phyloP scores from a whole-genome alignment of 2,797 vertebrate genomes.

The Alcedo quadribrachys region DNA sequence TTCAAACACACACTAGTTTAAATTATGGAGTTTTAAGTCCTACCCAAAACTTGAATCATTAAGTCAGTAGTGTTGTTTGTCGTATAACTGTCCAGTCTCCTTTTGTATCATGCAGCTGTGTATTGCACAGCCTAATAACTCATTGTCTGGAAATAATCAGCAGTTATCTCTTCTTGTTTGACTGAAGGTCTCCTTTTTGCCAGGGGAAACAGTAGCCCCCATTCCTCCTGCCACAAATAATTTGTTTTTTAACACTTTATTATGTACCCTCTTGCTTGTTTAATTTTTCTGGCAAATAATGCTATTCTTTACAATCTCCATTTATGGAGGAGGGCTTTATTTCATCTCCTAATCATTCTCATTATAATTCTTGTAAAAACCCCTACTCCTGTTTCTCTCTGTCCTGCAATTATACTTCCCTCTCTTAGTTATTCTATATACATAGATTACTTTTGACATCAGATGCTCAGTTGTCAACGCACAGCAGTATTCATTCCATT shows the following conservation, averaged over 20 bases:
- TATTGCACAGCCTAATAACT: slow-evolving; percentile 45
- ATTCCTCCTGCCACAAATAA: background rate
- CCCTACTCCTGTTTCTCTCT: background rate
- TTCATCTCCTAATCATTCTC: slow-evolving; percentile 29
- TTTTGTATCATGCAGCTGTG: slow-evolving; percentile 64
- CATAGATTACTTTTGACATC: slow-evolving; percentile 35
- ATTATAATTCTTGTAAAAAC: slow-evolving; percentile 22
- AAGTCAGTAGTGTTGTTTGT: slow-evolving; percentile 49
- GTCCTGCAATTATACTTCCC: slow-evolving; percentile 25
- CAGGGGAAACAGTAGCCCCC: background rate
- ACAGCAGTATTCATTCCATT: background rate
- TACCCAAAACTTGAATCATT: slow-evolving; percentile 43
- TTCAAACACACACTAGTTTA: background rate
- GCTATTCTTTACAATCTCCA: background rate
- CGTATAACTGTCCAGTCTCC: slow-evolving; percentile 41
- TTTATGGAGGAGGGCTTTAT: slow-evolving; percentile 10
- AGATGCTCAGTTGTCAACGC: background rate
- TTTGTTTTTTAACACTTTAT: slow-evolving; percentile 36
- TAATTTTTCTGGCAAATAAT: slow-evolving; percentile 16
- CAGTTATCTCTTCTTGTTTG: slow-evolving; percentile 56
- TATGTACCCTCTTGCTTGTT: background rate
- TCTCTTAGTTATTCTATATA: background rate
- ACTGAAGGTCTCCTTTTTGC: slow-evolving; percentile 42
- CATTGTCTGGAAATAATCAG: slow-evolving; percentile 60
- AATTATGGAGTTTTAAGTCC: slow-evolving; percentile 18